Evolutionary conservation across 2,888 invertebrate genomes (phyloP), one percentile per base, ranked within the genome.

Genomic region (Leptinotarsa rubiginosa): DNA sequence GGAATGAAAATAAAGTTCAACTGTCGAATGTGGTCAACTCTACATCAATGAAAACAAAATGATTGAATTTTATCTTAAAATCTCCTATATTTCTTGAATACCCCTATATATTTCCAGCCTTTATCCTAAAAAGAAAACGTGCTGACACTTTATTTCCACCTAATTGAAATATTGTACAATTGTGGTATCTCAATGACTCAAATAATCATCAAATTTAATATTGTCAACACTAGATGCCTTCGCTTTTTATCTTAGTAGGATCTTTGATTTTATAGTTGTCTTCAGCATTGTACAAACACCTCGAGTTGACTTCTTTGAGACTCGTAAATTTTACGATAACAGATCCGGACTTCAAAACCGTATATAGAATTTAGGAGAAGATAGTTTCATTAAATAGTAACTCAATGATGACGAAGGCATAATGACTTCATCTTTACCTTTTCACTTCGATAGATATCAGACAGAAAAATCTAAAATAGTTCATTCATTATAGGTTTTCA

Each of bases 241-340:
- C 59, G 67, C 62, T 65, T 65, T 52, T 47, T 72, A 76, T 75
- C 67, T 50, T 52, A 13, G 47, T 68, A 65, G 68, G 70, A 76
- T 76, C 70, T 73, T 62, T 59, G 71, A 71, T 76, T 76, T 71
- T 70, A 76, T 74, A 76, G 66, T 68, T 72, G 71, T 65, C 62
- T 65, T 52, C 52, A 68, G 56, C 56, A 47, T 54, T 69, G 69
- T 69, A 56, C 41, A 10, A 69, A 69, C 59, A 69, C 56, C 47
- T 69, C 56, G 56, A 56, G 56, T 12, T 31, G 31, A 54, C 54
- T 31, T 31, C 47, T 20, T 56, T 20, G 69, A 59, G 31, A 22
- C 68, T 18, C 54, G 47, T 68, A 68, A 49, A 68, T 68, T 56
- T 47, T 20, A 22, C 25, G 20, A 18, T 47, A 52, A 25, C 69